These are phyloP conservation scores for Tyria jacobaeae DNA, from an alignment of 2,888 invertebrate genomes.

Conservation along the genomic window DNA sequence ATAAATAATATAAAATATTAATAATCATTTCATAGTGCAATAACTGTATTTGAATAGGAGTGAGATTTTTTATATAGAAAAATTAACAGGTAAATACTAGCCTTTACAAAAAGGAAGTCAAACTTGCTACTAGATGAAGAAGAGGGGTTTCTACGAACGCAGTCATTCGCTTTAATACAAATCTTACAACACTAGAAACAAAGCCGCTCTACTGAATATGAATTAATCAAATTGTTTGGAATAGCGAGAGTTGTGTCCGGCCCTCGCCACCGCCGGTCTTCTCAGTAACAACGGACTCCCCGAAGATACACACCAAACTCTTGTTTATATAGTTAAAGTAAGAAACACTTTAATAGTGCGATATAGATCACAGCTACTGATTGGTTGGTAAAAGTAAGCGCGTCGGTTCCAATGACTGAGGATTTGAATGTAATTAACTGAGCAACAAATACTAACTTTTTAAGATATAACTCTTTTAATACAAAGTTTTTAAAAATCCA, in stretches of 20 bases:
- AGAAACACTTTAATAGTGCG: conserved; percentile 63
- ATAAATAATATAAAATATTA: too few relatives aligned
- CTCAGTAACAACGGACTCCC: conserved; percentile 83
- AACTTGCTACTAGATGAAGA: conserved; percentile 82
- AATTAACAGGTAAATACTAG: too few relatives aligned
- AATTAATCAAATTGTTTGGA: conserved; percentile 66
- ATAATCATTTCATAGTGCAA: too few relatives aligned
- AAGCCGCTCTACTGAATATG: conserved; percentile 75
- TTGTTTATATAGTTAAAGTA: conserved; percentile 42
- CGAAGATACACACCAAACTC: conserved; percentile 20
- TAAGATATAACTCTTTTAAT: too few relatives aligned
- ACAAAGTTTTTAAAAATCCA: too few relatives aligned
- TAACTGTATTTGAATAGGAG: too few relatives aligned
- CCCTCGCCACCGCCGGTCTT: conserved; percentile 82
- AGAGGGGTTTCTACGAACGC: conserved; percentile 69
- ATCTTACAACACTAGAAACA: conserved; percentile 62
- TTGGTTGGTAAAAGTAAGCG: conserved; percentile 58
- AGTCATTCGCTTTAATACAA: conserved; percentile 57
- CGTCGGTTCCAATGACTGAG: conserved; percentile 41
- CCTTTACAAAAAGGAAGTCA: conserved; percentile 78
- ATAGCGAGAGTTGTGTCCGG: conserved; percentile 81
- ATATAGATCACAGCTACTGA: conserved; percentile 55
- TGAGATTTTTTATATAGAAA: too few relatives aligned
- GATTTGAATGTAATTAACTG: conserved; percentile 14
- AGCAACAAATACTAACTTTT: conserved; percentile 15